phyloP scores from a whole-genome alignment of 2,888 invertebrate genomes.

The Boloria selene region DNA sequence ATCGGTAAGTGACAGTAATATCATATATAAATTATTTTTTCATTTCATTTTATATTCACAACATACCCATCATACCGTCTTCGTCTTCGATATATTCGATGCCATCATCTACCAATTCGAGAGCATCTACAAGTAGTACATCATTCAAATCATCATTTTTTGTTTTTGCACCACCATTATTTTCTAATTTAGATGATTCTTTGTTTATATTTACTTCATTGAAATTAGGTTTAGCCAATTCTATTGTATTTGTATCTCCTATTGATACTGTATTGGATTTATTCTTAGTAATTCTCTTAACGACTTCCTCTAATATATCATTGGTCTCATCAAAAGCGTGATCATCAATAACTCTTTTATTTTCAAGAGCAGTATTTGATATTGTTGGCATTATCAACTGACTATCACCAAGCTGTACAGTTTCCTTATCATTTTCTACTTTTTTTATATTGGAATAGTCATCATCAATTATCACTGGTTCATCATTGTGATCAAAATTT shows the following conservation, averaged over 20 bases:
- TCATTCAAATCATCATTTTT: constrained; percentile 26
- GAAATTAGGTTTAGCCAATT: background rate
- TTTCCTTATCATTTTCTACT: background rate
- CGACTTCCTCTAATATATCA: constrained; percentile 20
- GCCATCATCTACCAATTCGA: constrained; percentile 58
- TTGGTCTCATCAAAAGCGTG: constrained; percentile 7
- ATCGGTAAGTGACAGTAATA: background rate
- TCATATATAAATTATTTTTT: background rate
- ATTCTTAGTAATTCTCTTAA: constrained; percentile 44
- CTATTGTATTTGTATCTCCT: background rate
- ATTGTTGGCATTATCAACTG: constrained; percentile 34
- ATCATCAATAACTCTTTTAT: background rate
- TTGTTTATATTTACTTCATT: background rate
- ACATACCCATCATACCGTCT: constrained; percentile 24
- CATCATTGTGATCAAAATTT: background rate
- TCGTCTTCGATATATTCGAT: constrained; percentile 44
- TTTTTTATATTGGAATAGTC: background rate
- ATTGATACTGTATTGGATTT: background rate
- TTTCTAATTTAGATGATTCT: background rate
- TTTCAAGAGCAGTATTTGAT: constrained; percentile 26
- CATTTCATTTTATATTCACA: background rate
- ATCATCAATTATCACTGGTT: background rate
- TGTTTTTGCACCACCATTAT: background rate
- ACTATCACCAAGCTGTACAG: background rate
- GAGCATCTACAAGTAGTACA: constrained; percentile 50